A percentile compares a stretch with the other conserved stretches of the same genome.
Evolutionary conservation across 2,888 invertebrate genomes (phyloP).

Genomic region (Tricholauxania praeusta): DNA sequence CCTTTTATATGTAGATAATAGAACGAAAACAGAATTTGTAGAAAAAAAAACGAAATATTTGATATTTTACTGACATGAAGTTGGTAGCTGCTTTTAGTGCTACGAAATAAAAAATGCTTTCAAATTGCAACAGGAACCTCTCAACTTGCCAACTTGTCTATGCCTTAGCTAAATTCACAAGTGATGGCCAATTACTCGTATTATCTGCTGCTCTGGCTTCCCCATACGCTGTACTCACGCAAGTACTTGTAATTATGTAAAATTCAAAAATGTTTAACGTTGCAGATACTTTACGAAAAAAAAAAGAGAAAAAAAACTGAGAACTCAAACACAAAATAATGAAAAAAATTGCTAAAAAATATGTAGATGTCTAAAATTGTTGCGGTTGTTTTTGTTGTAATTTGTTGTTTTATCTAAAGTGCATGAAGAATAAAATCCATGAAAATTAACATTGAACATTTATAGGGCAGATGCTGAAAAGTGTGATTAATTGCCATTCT

Average conservation of each 20-base stretch:
- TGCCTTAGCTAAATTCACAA: conserved; percentile 4
- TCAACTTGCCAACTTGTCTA: conserved; percentile 1
- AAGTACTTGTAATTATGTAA: conserved; percentile 29
- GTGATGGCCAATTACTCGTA: conserved; percentile 27
- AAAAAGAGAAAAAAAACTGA: not conserved
- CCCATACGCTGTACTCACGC: conserved; percentile 28
- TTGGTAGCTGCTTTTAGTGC: conserved; percentile 7
- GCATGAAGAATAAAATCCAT: not conserved
- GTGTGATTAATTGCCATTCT: no score
- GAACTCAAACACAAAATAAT: no score
- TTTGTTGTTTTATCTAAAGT: conserved; percentile 9
- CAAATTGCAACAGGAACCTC: not conserved
- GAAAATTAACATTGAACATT: not conserved
- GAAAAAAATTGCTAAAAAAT: not conserved
- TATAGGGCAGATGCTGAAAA: not conserved
- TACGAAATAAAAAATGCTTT: not conserved
- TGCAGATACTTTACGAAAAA: not conserved
- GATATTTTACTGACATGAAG: conserved; percentile 6
- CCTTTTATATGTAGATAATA: no score
- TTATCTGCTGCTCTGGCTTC: conserved; percentile 5
- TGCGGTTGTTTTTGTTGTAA: conserved; percentile 14
- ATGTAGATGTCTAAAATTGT: conserved; percentile 16
- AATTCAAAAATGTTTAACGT: conserved; percentile 26
- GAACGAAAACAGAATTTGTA: conserved; percentile 8
- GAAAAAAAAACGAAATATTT: conserved; percentile 1